These are phyloP conservation scores for Cassiopea xamachana DNA, from an alignment of 30 jellyfish, hydroid and myxozoan species.

Conservation along the genomic window DNA sequence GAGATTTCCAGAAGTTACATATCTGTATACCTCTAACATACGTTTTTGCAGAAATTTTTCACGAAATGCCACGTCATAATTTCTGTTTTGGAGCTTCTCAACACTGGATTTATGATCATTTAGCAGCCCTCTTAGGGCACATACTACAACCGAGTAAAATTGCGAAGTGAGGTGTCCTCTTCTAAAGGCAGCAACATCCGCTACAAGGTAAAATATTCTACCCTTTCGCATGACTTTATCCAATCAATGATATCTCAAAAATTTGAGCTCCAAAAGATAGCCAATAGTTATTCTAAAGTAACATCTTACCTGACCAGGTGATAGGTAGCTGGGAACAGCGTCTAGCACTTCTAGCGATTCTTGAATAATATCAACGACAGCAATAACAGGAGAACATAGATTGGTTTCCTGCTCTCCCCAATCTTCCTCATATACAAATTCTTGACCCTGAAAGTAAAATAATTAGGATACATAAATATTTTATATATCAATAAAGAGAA, in stretches of 20 bases:
- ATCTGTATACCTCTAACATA: too few species aligned
- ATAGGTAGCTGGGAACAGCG: constrained; percentile 18
- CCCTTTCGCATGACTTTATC: neutral
- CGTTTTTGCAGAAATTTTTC: too few species aligned
- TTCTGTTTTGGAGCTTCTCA: neutral
- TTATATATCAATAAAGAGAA: neutral
- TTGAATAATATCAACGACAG: constrained; percentile 14
- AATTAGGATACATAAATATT: too few species aligned
- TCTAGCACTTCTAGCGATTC: constrained; percentile 17
- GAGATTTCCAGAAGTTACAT: too few species aligned
- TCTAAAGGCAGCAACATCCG: neutral
- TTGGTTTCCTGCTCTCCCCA: constrained; percentile 88
- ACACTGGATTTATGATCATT: too few species aligned
- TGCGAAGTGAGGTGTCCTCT: neutral
- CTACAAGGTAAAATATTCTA: neutral
- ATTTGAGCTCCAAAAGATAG: neutral
- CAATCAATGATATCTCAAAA: neutral
- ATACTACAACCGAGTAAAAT: too few species aligned
- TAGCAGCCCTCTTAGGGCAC: too few species aligned
- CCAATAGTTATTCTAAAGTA: neutral
- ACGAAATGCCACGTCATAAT: neutral
- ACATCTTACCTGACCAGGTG: constrained; percentile 71
- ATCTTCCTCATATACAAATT: constrained; percentile 71
- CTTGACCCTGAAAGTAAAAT: constrained; percentile 48
- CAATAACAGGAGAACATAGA: constrained; percentile 42